Conservation (phyloP, 2,888 invertebrate genomes). For the Smittia aterrima region DNA sequence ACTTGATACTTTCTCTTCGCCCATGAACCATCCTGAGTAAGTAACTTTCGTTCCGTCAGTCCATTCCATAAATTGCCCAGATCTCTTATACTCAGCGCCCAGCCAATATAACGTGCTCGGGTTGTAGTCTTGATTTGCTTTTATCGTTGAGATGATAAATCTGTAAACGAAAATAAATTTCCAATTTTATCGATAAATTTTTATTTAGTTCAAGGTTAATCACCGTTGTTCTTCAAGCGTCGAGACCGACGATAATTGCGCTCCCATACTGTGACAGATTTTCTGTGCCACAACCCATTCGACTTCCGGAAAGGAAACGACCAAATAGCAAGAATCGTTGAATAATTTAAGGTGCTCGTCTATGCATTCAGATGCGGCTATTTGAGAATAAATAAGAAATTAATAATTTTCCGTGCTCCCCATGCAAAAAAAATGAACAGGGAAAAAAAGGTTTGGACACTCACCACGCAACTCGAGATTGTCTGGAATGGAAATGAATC, state of each 20-base stretch:
- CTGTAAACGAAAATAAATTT: conserved; percentile 44
- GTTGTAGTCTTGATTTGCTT: conserved; percentile 68
- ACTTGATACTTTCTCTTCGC: conserved; percentile 54
- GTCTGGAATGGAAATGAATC: neutral
- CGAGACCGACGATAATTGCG: conserved; percentile 67
- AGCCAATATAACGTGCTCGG: conserved; percentile 74
- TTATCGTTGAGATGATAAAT: conserved; percentile 67
- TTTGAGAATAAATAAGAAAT: neutral
- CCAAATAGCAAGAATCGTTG: conserved; percentile 71
- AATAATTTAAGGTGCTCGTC: conserved; percentile 68
- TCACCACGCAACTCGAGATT: neutral
- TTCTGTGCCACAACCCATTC: conserved; percentile 69
- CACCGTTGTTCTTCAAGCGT: conserved; percentile 66
- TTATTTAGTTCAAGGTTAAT: conserved; percentile 28
- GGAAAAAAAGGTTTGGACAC: neutral
- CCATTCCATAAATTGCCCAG: conserved; percentile 60
- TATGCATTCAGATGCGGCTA: conserved; percentile 66
- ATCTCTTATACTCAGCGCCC: conserved; percentile 59
- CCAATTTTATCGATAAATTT: neutral
- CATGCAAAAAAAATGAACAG: neutral
- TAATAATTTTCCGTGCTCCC: neutral
- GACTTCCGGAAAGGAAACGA: conserved; percentile 73
- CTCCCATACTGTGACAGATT: conserved; percentile 70
- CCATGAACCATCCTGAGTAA: conserved; percentile 66
- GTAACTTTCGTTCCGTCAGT: conserved; percentile 61